Conservation (phyloP, 2,113 vertebrate genomes). For the Seriola quinqueradiata region DNA sequence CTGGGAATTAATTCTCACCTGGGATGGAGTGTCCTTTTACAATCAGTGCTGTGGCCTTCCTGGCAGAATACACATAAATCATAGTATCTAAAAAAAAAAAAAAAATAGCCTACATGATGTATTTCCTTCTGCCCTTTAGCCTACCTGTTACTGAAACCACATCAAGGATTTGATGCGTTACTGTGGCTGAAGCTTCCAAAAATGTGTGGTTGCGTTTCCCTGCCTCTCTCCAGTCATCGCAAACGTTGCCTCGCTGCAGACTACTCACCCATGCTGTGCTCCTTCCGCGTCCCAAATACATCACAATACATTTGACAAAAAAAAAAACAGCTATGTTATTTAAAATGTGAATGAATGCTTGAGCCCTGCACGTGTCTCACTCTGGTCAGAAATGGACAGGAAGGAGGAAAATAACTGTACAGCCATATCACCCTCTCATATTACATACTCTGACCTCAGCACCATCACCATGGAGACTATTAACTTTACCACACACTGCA, state of each 20-base stretch:
- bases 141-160: constrained; percentile 43
- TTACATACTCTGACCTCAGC: constrained; percentile 43
- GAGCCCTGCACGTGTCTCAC: constrained; percentile 32
- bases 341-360: constrained; percentile 43
- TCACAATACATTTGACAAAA: constrained; percentile 73
- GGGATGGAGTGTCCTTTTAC: constrained; percentile 55
- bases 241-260: constrained; percentile 58
- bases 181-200: not conserved
- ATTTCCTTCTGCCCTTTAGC: not conserved
- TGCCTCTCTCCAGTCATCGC: constrained; percentile 49
- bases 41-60: constrained; percentile 20
- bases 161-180: constrained; percentile 5
- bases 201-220: constrained; percentile 37
- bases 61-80: constrained; percentile 2
- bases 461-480: constrained; percentile 59
- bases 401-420: not conserved
- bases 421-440: constrained; percentile 23
- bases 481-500: constrained; percentile 49
- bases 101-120: too few relatives aligned
- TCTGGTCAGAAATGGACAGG: not conserved
- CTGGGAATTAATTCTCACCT: constrained; percentile 73
- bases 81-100: not conserved
- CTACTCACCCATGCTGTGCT: constrained; percentile 65
- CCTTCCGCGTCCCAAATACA: constrained; percentile 75
- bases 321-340: constrained; percentile 8